These are phyloP conservation scores for Silurus aristotelis DNA, from an alignment of 2,797 vertebrate species.

Conservation along the genomic window DNA sequence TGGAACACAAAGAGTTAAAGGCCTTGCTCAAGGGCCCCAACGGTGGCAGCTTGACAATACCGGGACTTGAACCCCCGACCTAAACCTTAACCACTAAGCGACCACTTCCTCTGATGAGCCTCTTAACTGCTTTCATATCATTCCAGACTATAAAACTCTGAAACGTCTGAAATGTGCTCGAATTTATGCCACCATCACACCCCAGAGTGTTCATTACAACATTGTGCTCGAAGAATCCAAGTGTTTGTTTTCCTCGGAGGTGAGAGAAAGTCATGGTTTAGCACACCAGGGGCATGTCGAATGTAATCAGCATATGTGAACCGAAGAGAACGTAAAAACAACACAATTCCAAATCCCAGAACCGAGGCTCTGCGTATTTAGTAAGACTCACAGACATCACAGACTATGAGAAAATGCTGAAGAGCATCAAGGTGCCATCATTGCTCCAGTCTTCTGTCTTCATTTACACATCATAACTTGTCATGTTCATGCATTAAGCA, in stretches of 20 bases:
- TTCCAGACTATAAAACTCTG: background rate
- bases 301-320: slow-evolving; percentile 53
- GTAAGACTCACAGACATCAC: slow-evolving; percentile 50
- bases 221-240: background rate
- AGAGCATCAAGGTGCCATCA: slow-evolving; percentile 34
- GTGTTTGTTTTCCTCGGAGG: slow-evolving; percentile 48
- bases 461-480: slow-evolving; percentile 43
- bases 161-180: background rate
- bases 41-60: too few relatives aligned
- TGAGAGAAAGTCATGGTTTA: slow-evolving; percentile 27
- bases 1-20: too few relatives aligned
- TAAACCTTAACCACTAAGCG: too few relatives aligned
- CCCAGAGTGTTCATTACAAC: slow-evolving; percentile 32
- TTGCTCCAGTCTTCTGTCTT: slow-evolving; percentile 48
- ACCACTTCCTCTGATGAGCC: too few relatives aligned
- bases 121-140: background rate
- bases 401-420: background rate
- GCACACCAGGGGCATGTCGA: slow-evolving; percentile 40
- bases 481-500: slow-evolving; percentile 25
- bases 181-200: background rate
- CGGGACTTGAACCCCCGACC: too few relatives aligned
- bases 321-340: slow-evolving; percentile 23
- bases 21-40: too few relatives aligned
- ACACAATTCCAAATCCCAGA: slow-evolving; percentile 53
- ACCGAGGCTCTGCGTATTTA: slow-evolving; percentile 63